Evolutionary conservation across 1,140 invertebrate genomes (phyloP).

Genomic region (Elymnias hypermnestra): DNA sequence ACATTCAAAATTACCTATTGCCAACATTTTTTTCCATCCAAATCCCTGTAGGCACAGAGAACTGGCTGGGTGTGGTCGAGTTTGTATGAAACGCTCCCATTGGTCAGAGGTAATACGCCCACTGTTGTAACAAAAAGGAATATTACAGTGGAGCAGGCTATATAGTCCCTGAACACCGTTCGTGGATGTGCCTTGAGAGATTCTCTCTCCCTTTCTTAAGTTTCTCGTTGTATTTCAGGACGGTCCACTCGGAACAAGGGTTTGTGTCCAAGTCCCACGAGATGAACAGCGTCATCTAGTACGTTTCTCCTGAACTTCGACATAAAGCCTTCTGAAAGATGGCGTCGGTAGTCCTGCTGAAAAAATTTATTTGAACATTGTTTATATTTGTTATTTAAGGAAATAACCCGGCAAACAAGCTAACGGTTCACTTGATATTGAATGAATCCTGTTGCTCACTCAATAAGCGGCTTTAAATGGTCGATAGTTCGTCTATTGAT

Average conservation of each 20-base stretch:
- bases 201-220: conserved; percentile 68
- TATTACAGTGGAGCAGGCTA: conserved; percentile 31
- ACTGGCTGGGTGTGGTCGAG: conserved; percentile 60
- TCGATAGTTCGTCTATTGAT: too few relatives aligned
- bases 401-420: too few relatives aligned
- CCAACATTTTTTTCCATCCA: conserved; percentile 64
- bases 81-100: conserved; percentile 47
- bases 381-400: too few relatives aligned
- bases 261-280: conserved; percentile 48
- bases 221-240: conserved; percentile 55
- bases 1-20: conserved; percentile 71
- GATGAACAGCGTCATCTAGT: conserved; percentile 47
- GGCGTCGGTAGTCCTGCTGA: conserved; percentile 33
- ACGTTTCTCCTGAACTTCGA: conserved; percentile 25
- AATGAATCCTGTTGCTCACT: too few relatives aligned
- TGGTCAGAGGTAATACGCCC: conserved; percentile 52
- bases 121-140: conserved; percentile 59
- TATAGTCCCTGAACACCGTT: conserved; percentile 38
- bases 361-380: not conserved
- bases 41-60: conserved; percentile 70
- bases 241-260: conserved; percentile 53
- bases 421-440: too few relatives aligned
- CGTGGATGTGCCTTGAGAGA: conserved; percentile 65
- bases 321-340: conserved; percentile 38
- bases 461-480: too few relatives aligned